Evolutionary conservation across 2,888 invertebrate genomes (phyloP), one percentile per base, ranked within the genome.

Genomic region (Tyria jacobaeae): DNA sequence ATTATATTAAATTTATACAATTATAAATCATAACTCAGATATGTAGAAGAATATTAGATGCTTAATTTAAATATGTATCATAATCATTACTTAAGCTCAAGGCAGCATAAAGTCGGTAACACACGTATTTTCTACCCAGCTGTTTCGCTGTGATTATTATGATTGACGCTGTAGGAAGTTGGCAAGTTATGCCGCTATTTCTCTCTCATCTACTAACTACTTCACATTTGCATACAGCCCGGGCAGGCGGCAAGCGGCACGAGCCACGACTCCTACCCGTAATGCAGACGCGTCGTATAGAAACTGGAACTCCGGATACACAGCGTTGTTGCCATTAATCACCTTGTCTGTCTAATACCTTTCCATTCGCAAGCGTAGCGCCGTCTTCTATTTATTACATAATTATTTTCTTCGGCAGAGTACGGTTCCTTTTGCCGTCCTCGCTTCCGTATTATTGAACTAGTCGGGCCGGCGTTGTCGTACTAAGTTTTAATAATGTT

Each of bases 301-400:
- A 75, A 82, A 82, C 84, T 85, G 81, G 80, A 83, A 84, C 75
- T 74, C 71, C 68, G 82, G 81, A 79, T 85, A 85, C 79, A 85
- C 83, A 84, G 76, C 86, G 84, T 83, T 82, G 83, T 81, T 82
- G 81, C 84, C 90, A 90, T 92, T 92, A 92, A 92, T 92, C 92
- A 92, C 91, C 87, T 86, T 87, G 90, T 90, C 89, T 89, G 89
- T 88, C 88, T 91, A 92, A 92, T 91, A 91, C 88, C 89, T 89
- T 91, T 89, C 89, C 89, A 89, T 90, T 91, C 89, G 87, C 83
- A 86, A 86, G 83, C 88, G 81, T 82, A 80, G 81, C 86, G 83
- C 87, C 88, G 85, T 86, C 88, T 86, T 85, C 89, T 89, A 87
- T 89, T 91, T 90, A 90, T 88, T 89, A 89, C 86, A 87, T 89